Evolutionary conservation across 2,113 vertebrate genomes (phyloP), one percentile per base, ranked within the genome.

Genomic region (Triplophysa tibetana): DNA sequence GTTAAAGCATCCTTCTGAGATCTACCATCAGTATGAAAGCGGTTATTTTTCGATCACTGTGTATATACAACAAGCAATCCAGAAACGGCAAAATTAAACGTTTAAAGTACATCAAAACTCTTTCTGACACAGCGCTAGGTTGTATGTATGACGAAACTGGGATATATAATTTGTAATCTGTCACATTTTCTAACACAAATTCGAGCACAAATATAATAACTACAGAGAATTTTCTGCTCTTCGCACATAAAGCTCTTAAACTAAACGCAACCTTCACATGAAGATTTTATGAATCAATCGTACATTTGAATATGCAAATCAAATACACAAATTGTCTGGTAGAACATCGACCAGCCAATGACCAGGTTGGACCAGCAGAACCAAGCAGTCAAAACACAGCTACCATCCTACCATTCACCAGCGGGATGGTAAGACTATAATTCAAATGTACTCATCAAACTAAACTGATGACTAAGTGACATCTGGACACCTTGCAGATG

Each of bases 221-320:
- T 48, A 74, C 43, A 29, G 38, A 45, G 8, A 24, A 64, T 21
- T 50, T 58, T 24, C 6, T 26, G 58, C 8, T 29, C 21, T 24
- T 13, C 48, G 24, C 61, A 21, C 1, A 9, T 58, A 8, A 19
- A 7, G 17, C 7, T 17, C 54, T 21, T n/a, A 58, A 58, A 43
- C 29, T 1, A 67, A 45, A 52, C 23, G 56, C 26, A 56, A 38
- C 48, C 14, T 56, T 4, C 67, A 58, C 21, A 29, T n/a, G 5
- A 26, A n/a, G 50, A 67, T 29, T 12, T 24, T 69, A 61, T 48
- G 58, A 63, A 63, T 19, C 60, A 48, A n/a, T 23, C 13, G 12
- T 43, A 6, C n/a, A 67, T 83, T 75, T 79, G 63, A 60, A 66
- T 70, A 83, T 61, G 26, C 29, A 82, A 84, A 82, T 79, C 23